Conservation (phyloP, 1,140 invertebrate genomes). For the Trichomalopsis sarcophagae region DNA sequence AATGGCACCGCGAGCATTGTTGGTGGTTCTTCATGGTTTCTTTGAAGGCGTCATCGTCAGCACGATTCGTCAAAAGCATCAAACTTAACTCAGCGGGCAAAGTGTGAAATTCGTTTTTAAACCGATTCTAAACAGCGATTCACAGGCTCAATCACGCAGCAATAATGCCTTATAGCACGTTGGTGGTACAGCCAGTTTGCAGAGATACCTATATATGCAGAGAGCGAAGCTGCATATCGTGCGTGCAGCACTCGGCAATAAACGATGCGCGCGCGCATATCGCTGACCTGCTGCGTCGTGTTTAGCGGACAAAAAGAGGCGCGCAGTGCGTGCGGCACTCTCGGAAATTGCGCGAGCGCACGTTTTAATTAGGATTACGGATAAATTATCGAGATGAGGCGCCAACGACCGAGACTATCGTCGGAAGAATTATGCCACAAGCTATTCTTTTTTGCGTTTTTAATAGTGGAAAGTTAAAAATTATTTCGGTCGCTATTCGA, state of each 20-base stretch:
- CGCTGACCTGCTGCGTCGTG: constrained; percentile 66
- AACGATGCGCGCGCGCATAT: constrained; percentile 59
- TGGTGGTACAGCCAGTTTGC: background rate
- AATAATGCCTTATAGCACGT: constrained; percentile 27
- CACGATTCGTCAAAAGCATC: background rate
- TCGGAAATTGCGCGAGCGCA: constrained; percentile 63
- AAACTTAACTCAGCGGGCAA: too few relatives aligned
- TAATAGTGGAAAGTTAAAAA: too few relatives aligned
- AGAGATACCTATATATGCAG: background rate
- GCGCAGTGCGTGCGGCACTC: constrained; percentile 58
- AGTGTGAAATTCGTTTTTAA: background rate
- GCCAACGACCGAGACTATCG: constrained; percentile 37
- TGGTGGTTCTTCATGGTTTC: too few relatives aligned
- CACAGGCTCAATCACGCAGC: background rate
- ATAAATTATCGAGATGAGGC: constrained; percentile 68
- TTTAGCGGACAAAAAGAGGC: constrained; percentile 54
- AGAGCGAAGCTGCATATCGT: background rate
- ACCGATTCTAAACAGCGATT: constrained; percentile 9
- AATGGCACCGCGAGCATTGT: background rate
- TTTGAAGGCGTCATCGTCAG: background rate
- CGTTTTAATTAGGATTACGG: constrained; percentile 68
- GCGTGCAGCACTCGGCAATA: constrained; percentile 24
- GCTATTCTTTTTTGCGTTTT: background rate
- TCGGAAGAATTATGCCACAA: constrained; percentile 4
- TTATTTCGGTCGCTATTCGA: too few relatives aligned